Percentiles rank a stretch among this genome's conserved stretches.
Evolutionary conservation across 2,113 vertebrate genomes (phyloP).

Genomic region (Dendropsophus ebraccatus): DNA sequence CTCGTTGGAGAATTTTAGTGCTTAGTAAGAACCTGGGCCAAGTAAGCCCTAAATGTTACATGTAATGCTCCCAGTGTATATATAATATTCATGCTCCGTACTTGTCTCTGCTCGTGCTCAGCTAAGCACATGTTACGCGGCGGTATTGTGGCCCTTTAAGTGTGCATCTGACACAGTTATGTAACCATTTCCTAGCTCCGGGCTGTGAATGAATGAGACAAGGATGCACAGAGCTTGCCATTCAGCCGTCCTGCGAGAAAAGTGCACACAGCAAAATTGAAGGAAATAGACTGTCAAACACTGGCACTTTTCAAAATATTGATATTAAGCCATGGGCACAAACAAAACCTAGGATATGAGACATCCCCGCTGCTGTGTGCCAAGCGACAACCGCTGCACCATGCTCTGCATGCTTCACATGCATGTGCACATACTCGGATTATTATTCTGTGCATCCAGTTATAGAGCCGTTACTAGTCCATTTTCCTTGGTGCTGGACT

Average conservation of each 20-base stretch:
- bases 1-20: neutral
- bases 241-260: slow-evolving; percentile 12
- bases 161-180: slow-evolving; percentile 24
- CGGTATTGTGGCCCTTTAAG: slow-evolving; percentile 22
- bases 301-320: slow-evolving; percentile 16
- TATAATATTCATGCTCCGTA: neutral
- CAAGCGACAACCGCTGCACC: too few relatives aligned
- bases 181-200: slow-evolving; percentile 24
- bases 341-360: slow-evolving; percentile 1
- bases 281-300: slow-evolving; percentile 24
- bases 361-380: neutral
- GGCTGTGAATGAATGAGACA: slow-evolving; percentile 35
- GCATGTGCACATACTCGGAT: neutral
- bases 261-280: slow-evolving; percentile 18
- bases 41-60: neutral
- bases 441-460: neutral
- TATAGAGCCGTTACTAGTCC: neutral
- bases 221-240: slow-evolving; percentile 34
- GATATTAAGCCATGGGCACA: neutral
- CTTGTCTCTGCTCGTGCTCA: neutral
- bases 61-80: neutral
- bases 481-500: neutral
- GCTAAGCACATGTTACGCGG: neutral
- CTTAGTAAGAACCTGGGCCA: neutral
- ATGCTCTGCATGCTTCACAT: neutral